A percentile compares a stretch with the other conserved stretches of the same genome.
phyloP scores from a whole-genome alignment of 2,888 invertebrate species.

The Leistus spinibarbis region DNA sequence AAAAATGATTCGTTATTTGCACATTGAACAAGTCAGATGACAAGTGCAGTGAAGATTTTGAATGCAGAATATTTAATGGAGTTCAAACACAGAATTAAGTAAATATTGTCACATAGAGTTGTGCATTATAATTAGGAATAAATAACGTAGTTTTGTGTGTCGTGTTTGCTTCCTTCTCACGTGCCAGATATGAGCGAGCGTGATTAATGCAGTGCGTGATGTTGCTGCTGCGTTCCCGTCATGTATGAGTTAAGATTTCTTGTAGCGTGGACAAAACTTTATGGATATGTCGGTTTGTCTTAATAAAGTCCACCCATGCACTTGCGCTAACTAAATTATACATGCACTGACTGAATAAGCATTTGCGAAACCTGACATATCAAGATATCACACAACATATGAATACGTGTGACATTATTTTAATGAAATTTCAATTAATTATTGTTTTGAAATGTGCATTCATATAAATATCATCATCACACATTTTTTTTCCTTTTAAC shows the following conservation, averaged over 20 bases:
- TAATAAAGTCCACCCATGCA: slow-evolving; percentile 13
- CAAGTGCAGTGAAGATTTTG: neutral
- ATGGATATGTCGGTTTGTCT: slow-evolving; percentile 17
- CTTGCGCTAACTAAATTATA: slow-evolving; percentile 4
- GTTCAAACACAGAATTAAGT: neutral
- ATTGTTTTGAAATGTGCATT: neutral
- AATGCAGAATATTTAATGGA: neutral
- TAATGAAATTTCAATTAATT: neutral
- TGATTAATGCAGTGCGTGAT: slow-evolving; percentile 12
- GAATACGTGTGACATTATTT: neutral
- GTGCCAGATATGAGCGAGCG: neutral
- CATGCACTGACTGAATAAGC: neutral
- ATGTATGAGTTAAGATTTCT: slow-evolving; percentile 14
- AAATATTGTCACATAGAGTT: neutral
- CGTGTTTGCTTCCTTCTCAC: neutral
- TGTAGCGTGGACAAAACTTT: slow-evolving; percentile 10
- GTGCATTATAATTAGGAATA: neutral
- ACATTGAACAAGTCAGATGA: neutral
- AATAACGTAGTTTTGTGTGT: neutral
- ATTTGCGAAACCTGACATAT: neutral
- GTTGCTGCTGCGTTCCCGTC: slow-evolving; percentile 1
- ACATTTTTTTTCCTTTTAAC: too few species aligned
- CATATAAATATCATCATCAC: too few species aligned
- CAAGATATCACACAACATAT: neutral
- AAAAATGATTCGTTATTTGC: too few species aligned